Base-by-base conservation (phyloP, 2,888 invertebrate species). In the Caenorhabditis uteleia region DNA sequence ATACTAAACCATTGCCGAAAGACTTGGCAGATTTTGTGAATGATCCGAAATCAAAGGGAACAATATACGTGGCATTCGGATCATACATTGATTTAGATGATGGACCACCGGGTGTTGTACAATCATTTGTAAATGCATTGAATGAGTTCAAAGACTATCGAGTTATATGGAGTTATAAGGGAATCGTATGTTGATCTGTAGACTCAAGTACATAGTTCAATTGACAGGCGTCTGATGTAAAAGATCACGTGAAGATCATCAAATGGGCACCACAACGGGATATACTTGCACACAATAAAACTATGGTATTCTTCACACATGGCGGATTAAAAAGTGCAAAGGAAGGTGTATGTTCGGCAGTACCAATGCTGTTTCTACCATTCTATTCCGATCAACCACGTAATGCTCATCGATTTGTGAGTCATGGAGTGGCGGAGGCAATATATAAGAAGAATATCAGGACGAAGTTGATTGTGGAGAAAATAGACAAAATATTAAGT, bases 21-120 rank as follows among this genome's bases (percentile, higher is more conserved):
- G 68, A 68, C 10, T 47, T 68, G 18, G 16, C 44, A 27, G 47
- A 50, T 2, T 75, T 77, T 36, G 64, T 75, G 10, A 65, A 72
- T 29, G 77, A 74, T 56, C 64, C 73, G 0, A 38, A 20, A 2
- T 75, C 75, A 20, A 65, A 51, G 33, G 77, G 77, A 47, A 75
- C 75, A 2, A 75, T 77, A 14, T 70, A 75, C 40, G 72, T 75
- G n/a, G 77, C 77, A 7, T 75, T 77, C 33, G 77, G 77, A 2
- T 69, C 69, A 7, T 65, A 74, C 48, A 64, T 74, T 14, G 60
- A 70, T 21, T 70, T 73, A 58, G 58, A 67, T 21, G 48, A 55
- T 16, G 77, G 74, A n/a, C 73, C 74, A 16, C 49, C 39, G 5
- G 66, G 69, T 31, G 65, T 57, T 23, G 54, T 69, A 1, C 43